Base-by-base conservation (phyloP, 2,888 invertebrate genomes). In the Tenthredo scrophulariae region DNA sequence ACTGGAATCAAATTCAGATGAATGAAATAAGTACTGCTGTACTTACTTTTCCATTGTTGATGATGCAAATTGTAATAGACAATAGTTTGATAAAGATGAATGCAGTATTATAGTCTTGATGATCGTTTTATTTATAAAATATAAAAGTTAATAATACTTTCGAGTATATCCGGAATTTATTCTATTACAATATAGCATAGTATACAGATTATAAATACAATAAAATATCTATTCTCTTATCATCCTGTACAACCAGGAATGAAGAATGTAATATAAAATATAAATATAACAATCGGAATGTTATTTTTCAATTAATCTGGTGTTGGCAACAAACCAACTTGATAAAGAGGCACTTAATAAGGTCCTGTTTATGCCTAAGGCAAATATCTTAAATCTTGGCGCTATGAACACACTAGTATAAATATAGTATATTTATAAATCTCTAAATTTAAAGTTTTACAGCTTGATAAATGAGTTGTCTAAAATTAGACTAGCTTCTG, bases 161-260 rank as follows among this genome's bases (percentile, higher is more conserved):
- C 22, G 40, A 80, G 82, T 84, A 74, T 40, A 74, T 40, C 43
- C 62, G 15, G 74, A 29, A 62, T 84, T 79, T 67, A 83, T 67
- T 70, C 75, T 84, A 46, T 75, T 74, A 65, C 43, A 54, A 54
- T 54, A 54, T 54, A 54, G 54, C 54, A 65, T 65, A 50, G 84
- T 79, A 46, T 62, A 67, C 40, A 75, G 46, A 79, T 85, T 88
- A 90, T 91, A 90, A 90, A 91, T 91, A 91, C 82, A 89, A 91
- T 90, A 90, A 90, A 90, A 91, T 89, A 91, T 54, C 22, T 43
- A 26, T 62, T 87, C 87, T 85, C 85, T 86, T 86, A 86, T 84
- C 74, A 86, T 90, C 91, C 91, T 91, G 90, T 91, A 90, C 87
- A 91, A 91, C 91, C 90, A 91, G 91, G 90, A 91, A 84, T 88